Evolutionary conservation across 2,113 vertebrate genomes (phyloP).

Genomic region (Brachionichthys hirsutus): DNA sequence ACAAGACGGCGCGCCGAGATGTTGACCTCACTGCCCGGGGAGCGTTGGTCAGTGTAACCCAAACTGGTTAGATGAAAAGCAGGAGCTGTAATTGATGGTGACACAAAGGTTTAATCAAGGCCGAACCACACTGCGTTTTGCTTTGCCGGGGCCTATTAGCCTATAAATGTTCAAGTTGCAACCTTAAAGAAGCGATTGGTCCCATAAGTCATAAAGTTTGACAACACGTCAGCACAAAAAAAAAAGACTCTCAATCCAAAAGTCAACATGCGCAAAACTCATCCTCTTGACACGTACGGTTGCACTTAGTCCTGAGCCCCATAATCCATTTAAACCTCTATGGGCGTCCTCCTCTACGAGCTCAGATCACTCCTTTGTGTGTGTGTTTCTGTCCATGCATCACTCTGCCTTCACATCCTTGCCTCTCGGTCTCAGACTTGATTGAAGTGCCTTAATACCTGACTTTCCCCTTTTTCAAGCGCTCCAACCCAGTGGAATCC

Average conservation of each 20-base stretch:
- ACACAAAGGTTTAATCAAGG: conserved; percentile 63
- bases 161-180: conserved; percentile 20
- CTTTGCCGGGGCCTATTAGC: conserved; percentile 59
- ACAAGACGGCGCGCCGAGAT: conserved; percentile 2
- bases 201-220: conserved; percentile 1
- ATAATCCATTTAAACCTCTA: conserved; percentile 23
- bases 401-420: conserved; percentile 19
- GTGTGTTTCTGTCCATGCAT: conserved; percentile 4
- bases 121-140: conserved; percentile 46
- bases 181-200: not conserved
- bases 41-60: conserved; percentile 48
- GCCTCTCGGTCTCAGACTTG: conserved; percentile 19
- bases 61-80: conserved; percentile 34
- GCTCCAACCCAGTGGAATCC: conserved; percentile 21
- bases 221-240: conserved; percentile 12
- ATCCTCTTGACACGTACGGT: conserved; percentile 28
- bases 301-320: conserved; percentile 21
- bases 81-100: conserved; percentile 52
- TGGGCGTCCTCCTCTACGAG: not conserved
- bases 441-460: conserved; percentile 53
- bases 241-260: conserved; percentile 18
- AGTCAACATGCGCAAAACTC: conserved; percentile 30
- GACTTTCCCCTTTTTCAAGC: conserved; percentile 13
- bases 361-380: conserved; percentile 4
- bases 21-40: conserved; percentile 28